phyloP scores from a whole-genome alignment of 2,113 vertebrate genomes.

The Paramormyrops kingsleyae region DNA sequence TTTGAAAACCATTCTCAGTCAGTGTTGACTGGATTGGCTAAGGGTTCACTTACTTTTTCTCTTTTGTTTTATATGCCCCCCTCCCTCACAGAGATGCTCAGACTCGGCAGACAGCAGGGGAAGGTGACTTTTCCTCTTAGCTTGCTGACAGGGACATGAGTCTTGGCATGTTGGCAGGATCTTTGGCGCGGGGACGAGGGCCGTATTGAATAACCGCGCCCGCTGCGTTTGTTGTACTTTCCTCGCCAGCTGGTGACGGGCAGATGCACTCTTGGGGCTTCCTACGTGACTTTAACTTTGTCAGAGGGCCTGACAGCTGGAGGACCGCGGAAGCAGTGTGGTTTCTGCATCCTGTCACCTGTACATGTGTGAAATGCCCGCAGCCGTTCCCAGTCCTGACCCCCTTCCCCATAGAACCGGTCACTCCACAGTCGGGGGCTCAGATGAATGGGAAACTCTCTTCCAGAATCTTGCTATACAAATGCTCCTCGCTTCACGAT shows the following conservation, averaged over 20 bases:
- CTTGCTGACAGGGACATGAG: neutral
- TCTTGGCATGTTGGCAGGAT: neutral
- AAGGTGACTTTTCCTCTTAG: slow-evolving; percentile 6
- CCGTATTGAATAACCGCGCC: neutral
- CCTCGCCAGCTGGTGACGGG: neutral
- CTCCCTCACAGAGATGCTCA: neutral
- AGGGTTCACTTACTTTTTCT: neutral
- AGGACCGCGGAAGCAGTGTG: neutral
- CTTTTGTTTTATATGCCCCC: neutral
- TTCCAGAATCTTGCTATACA: neutral
- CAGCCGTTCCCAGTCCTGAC: neutral
- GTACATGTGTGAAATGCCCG: neutral
- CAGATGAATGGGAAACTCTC: neutral
- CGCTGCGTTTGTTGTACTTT: neutral
- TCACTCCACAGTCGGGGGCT: neutral
- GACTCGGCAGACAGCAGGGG: neutral
- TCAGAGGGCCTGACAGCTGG: neutral
- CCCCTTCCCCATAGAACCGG: neutral
- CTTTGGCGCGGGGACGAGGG: neutral
- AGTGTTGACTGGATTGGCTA: too few relatives aligned
- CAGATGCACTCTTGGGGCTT: neutral
- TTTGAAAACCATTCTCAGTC: neutral
- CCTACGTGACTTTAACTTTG: neutral
- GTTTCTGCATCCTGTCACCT: neutral
- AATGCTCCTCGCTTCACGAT: neutral